Percentiles rank a stretch among this genome's conserved stretches.
phyloP scores from a whole-genome alignment of 2,888 invertebrate species.

The Lithophane socia region DNA sequence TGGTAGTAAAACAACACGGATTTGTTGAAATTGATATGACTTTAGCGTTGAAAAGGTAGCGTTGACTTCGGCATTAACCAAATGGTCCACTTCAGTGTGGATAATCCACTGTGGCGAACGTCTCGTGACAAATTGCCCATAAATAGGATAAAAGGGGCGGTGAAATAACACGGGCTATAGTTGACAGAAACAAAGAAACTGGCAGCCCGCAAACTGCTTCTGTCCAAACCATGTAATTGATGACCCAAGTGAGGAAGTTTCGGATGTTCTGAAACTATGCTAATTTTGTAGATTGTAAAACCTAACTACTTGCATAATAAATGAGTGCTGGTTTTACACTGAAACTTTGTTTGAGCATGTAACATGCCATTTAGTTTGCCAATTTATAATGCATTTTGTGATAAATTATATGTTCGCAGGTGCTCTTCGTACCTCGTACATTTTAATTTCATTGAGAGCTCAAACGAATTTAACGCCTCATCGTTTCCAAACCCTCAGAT shows the following conservation, averaged over 20 bases:
- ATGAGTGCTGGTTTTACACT: constrained; percentile 19
- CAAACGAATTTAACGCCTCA: constrained; percentile 42
- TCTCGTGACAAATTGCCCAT: constrained; percentile 76
- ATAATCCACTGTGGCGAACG: constrained; percentile 69
- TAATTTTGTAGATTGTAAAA: constrained; percentile 48
- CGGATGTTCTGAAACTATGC: constrained; percentile 37
- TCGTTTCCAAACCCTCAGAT: constrained; percentile 53
- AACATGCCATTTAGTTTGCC: constrained; percentile 13
- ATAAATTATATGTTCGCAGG: not conserved
- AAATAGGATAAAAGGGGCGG: constrained; percentile 74
- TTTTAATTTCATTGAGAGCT: constrained; percentile 40
- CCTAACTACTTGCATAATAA: constrained; percentile 40
- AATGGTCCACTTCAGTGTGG: constrained; percentile 66
- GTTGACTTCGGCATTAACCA: constrained; percentile 59
- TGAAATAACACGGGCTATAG: constrained; percentile 71
- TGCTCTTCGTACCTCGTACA: not conserved
- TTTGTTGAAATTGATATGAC: constrained; percentile 46
- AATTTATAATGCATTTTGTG: constrained; percentile 32
- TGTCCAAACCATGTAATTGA: constrained; percentile 53
- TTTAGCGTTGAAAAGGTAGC: constrained; percentile 52
- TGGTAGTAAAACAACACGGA: constrained; percentile 33
- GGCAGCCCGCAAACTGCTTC: constrained; percentile 70
- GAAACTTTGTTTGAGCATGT: constrained; percentile 20
- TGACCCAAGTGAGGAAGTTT: constrained; percentile 47
- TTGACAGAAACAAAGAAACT: constrained; percentile 77